These are phyloP conservation scores for Pantala flavescens DNA, from an alignment of 1,140 invertebrate species.

Conservation along the genomic window DNA sequence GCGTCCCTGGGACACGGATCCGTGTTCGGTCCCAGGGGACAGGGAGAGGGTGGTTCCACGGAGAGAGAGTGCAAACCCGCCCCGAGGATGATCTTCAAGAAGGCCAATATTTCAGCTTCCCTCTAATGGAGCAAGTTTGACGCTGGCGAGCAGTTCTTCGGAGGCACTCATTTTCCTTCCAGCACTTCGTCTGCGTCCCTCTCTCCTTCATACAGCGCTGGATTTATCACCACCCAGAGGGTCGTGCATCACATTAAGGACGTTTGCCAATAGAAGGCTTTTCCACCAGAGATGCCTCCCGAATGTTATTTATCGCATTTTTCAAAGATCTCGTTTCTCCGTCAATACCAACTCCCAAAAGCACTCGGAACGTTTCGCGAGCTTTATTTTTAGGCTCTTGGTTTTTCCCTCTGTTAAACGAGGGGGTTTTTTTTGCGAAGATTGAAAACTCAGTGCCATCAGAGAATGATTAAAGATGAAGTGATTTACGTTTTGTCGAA, in stretches of 20 bases:
- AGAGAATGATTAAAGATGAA: too few relatives aligned
- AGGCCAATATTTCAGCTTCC: not conserved
- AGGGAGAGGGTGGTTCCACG: not conserved
- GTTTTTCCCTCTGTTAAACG: too few relatives aligned
- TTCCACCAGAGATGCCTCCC: not conserved
- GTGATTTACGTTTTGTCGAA: too few relatives aligned
- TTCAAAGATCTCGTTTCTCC: not conserved
- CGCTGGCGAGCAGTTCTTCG: not conserved
- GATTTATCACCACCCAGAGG: not conserved
- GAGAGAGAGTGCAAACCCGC: not conserved
- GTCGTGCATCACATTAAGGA: not conserved
- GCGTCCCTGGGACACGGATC: too few relatives aligned
- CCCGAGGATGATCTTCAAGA: not conserved
- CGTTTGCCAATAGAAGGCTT: not conserved
- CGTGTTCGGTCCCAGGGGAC: not conserved
- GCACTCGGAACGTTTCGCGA: too few relatives aligned
- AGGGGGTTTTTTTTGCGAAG: too few relatives aligned
- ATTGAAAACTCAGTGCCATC: too few relatives aligned
- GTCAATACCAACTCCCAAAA: not conserved
- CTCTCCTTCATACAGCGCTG: not conserved
- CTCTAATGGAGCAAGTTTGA: slow-evolving; percentile 5
- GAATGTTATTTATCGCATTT: not conserved
- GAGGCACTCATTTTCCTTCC: not conserved
- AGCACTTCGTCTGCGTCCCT: not conserved
- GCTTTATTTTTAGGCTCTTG: too few relatives aligned